Conservation (phyloP, 2,797 vertebrate species). For the Cephalopachus bancanus region DNA sequence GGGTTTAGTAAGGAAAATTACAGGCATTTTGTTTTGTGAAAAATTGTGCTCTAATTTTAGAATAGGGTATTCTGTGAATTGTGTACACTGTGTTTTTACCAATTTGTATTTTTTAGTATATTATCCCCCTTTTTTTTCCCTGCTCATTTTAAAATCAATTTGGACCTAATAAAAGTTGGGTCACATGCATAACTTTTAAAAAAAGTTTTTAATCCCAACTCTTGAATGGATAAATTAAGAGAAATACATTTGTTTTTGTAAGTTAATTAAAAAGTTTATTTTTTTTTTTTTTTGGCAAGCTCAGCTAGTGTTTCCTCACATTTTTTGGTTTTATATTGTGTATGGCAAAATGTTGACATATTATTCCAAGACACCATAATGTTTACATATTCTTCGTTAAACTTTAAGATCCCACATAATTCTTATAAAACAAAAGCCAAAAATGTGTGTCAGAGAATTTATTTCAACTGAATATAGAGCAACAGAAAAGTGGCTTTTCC, state of each 20-base stretch:
- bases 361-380: not conserved
- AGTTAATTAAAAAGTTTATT: conserved; percentile 36
- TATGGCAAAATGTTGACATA: not conserved
- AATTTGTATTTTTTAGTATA: not conserved
- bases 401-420: not conserved
- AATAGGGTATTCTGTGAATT: not conserved
- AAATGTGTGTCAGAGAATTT: not conserved
- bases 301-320: not conserved
- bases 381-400: not conserved
- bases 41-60: not conserved
- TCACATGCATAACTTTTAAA: not conserved
- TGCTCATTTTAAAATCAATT: not conserved
- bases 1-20: not conserved
- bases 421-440: conserved; percentile 40
- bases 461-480: not conserved
- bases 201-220: not conserved
- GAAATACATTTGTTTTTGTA: conserved; percentile 36
- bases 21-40: not conserved
- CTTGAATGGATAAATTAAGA: not conserved
- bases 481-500: not conserved
- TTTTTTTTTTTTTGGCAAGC: not conserved
- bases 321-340: not conserved
- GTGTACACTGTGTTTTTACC: not conserved
- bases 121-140: not conserved
- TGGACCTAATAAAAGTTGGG: not conserved